Evolutionary conservation across 2,113 vertebrate species (phyloP), one percentile per base, ranked within the genome.

Genomic region (Canis aureus): DNA sequence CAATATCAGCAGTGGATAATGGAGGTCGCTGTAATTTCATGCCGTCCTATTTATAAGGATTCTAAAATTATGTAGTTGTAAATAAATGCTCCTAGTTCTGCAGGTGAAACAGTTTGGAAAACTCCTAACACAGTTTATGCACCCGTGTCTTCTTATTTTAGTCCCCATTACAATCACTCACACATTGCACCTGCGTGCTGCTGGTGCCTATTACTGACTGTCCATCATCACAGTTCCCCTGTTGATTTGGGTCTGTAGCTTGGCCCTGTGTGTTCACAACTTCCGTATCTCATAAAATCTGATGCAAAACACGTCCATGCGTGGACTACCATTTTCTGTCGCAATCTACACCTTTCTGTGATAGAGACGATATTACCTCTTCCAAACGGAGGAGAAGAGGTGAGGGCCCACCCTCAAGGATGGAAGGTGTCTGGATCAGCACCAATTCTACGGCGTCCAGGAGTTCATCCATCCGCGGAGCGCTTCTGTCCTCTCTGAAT

Each of bases 141-240:
- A 12, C 57, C 74, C 62, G 59, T 29, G 5, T 86, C 87, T 91
- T 86, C 87, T 91, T 5, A 22, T 90, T 83, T 86, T 51, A 29
- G 11, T 76, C 12, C 22, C 89, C 74, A 15, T 23, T 43, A 23
- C 35, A 6, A 19, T 78, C 73, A 51, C 23, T 86, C 55, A 13
- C 85, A 59, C 43, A 2, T 64, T 7, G 5, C 88, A 43, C 87
- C 94, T 94, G 90, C 94, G 64, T 88, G 88, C 88, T 29, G 49
- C 38, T 69, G 60, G 84, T 43, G 43, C 43, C 43, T 43, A 43
- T 89, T 35, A 32, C 67, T 87, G 59, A 51, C 73, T 43, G 89
- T 94, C 80, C 15, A 27, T 78, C 88, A 59, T 82, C 84, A 83
- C 83, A 80, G 91, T 94, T 94, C 79, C 76, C 71, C 3, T 62